These are phyloP conservation scores for Campylomormyrus numenius DNA, from an alignment of 2,113 vertebrate genomes.

Conservation along the genomic window DNA sequence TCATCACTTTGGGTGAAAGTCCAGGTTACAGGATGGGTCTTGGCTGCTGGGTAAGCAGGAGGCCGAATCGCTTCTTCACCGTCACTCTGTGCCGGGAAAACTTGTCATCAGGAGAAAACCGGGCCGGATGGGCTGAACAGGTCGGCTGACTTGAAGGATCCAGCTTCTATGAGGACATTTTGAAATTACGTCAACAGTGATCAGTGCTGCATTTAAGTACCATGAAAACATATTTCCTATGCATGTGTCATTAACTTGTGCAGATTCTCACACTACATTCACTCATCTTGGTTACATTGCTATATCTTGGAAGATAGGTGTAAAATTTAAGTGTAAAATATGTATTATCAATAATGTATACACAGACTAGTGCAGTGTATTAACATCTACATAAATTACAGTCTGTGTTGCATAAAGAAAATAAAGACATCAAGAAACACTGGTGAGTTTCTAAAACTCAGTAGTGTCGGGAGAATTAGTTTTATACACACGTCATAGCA, in stretches of 20 bases:
- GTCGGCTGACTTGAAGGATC: slow-evolving; percentile 64
- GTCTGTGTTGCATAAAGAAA: background rate
- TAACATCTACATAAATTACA: background rate
- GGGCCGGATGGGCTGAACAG: slow-evolving; percentile 79
- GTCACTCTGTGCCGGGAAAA: slow-evolving; percentile 77
- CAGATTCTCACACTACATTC: background rate
- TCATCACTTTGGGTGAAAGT: background rate
- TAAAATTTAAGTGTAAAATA: background rate
- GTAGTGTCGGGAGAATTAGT: background rate
- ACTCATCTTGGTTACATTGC: background rate
- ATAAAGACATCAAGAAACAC: background rate
- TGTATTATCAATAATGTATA: background rate
- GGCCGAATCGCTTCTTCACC: slow-evolving; percentile 77
- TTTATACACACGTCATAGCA: background rate
- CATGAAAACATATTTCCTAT: background rate
- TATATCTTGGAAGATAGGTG: background rate
- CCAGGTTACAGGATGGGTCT: slow-evolving; percentile 61
- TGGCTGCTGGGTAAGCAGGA: slow-evolving; percentile 79
- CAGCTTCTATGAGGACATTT: slow-evolving; percentile 58
- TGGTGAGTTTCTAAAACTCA: background rate
- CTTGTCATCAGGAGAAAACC: slow-evolving; percentile 85
- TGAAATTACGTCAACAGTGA: background rate
- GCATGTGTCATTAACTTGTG: background rate
- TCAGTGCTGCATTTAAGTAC: background rate
- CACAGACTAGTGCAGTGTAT: background rate